Conservation (phyloP, 2,888 invertebrate species). For the Baronia brevicornis region DNA sequence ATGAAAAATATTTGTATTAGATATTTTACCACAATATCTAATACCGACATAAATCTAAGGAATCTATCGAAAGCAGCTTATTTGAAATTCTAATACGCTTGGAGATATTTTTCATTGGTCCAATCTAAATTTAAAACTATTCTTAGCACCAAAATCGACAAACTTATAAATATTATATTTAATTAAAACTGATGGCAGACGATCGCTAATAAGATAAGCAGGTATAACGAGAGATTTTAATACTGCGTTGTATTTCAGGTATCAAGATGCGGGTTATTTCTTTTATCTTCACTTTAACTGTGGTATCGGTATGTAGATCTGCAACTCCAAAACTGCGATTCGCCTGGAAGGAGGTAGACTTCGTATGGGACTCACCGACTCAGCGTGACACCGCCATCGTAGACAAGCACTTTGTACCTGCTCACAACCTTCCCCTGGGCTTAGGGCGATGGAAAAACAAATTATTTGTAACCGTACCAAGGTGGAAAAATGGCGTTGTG, state of each 20-base stretch:
- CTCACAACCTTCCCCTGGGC: slow-evolving; percentile 82
- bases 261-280: slow-evolving; percentile 29
- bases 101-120: no score
- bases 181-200: no score
- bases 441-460: slow-evolving; percentile 83
- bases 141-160: no score
- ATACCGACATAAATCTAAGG: no score
- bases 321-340: slow-evolving; percentile 78
- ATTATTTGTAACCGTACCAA: slow-evolving; percentile 81
- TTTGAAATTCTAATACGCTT: no score
- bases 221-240: no score
- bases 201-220: no score
- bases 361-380: slow-evolving; percentile 78
- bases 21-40: no score
- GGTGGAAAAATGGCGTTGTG: slow-evolving; percentile 82
- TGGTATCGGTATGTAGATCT: slow-evolving; percentile 42
- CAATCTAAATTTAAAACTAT: no score
- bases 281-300: slow-evolving; percentile 39
- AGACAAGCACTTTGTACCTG: slow-evolving; percentile 76
- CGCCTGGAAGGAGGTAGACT: slow-evolving; percentile 82
- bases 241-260: slow-evolving; percentile 5
- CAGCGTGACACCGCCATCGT: slow-evolving; percentile 77
- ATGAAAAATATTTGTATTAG: no score
- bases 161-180: no score
- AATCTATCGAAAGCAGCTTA: no score